Conservation (phyloP, 2,113 vertebrate genomes). For the Pithys albifrons region DNA sequence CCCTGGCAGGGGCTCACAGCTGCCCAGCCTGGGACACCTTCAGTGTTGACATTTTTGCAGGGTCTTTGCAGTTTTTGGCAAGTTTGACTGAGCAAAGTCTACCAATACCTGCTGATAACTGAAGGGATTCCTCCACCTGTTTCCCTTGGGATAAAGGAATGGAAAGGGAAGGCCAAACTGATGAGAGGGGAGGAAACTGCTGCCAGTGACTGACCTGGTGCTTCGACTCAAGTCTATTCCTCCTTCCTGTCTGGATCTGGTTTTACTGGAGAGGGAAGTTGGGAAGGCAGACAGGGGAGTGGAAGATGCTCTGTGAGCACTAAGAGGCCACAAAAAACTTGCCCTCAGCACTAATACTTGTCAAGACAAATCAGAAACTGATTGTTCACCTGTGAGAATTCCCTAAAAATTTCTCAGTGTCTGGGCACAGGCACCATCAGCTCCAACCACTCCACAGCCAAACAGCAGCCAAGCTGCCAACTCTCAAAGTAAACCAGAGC, state of each 20-base stretch:
- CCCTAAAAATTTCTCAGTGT: neutral
- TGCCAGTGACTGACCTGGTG: accelerated
- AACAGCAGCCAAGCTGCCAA: neutral
- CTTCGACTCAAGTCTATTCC: neutral
- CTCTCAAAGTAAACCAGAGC: neutral
- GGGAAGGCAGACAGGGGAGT: neutral
- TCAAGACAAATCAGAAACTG: neutral
- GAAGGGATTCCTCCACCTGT: neutral
- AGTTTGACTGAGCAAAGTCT: neutral
- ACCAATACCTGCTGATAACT: accelerated
- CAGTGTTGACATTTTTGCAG: accelerated
- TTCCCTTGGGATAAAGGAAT: neutral
- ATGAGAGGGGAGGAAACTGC: neutral
- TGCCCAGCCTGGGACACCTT: neutral
- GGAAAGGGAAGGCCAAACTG: neutral
- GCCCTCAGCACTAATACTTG: neutral
- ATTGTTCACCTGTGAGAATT: neutral
- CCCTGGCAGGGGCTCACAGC: neutral
- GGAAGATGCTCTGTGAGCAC: neutral
- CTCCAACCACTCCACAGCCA: neutral
- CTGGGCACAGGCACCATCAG: neutral
- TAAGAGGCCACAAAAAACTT: neutral
- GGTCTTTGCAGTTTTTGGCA: neutral
- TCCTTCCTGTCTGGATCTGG: neutral
- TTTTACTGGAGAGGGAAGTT: neutral